phyloP scores from a whole-genome alignment of 1,140 invertebrate species.

The Drosophila guanche region DNA sequence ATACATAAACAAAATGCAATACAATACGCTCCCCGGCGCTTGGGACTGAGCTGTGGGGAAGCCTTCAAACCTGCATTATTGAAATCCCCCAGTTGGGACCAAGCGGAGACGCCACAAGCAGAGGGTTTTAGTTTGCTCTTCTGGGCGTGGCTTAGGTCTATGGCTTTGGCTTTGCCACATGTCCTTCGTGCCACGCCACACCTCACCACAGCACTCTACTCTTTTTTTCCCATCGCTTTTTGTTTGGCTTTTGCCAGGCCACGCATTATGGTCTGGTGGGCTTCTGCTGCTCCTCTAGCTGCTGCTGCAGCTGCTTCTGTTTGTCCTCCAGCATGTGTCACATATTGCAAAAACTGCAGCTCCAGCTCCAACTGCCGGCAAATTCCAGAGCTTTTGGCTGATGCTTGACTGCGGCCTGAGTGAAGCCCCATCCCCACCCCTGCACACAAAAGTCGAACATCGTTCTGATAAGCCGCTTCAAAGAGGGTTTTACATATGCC shows the following conservation, averaged over 20 bases:
- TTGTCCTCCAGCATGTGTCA: constrained; percentile 58
- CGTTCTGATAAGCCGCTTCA: constrained; percentile 74
- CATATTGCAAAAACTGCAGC: constrained; percentile 77
- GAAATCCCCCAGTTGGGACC: constrained; percentile 59
- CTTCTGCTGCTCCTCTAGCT: constrained; percentile 18
- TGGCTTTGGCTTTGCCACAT: constrained; percentile 52
- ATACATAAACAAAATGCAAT: constrained; percentile 80
- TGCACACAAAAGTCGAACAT: constrained; percentile 56
- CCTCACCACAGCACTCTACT: background rate
- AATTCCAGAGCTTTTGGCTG: constrained; percentile 74
- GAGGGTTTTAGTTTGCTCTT: constrained; percentile 15
- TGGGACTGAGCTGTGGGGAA: constrained; percentile 7
- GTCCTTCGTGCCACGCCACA: constrained; percentile 38
- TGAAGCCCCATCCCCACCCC: too few species aligned
- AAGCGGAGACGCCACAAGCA: constrained; percentile 7
- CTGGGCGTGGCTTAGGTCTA: constrained; percentile 26
- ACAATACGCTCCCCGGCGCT: constrained; percentile 55
- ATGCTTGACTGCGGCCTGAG: constrained; percentile 47
- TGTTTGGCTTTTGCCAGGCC: constrained; percentile 52
- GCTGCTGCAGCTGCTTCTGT: constrained; percentile 14
- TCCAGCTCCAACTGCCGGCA: constrained; percentile 24
- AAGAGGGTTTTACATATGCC: constrained; percentile 79
- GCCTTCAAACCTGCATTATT: constrained; percentile 73
- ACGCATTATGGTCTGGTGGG: constrained; percentile 51
- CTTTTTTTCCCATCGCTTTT: constrained; percentile 2